A percentile compares a stretch with the other conserved stretches of the same genome.
Conservation (phyloP, 2,113 vertebrate species). For the Toxostoma redivivum region DNA sequence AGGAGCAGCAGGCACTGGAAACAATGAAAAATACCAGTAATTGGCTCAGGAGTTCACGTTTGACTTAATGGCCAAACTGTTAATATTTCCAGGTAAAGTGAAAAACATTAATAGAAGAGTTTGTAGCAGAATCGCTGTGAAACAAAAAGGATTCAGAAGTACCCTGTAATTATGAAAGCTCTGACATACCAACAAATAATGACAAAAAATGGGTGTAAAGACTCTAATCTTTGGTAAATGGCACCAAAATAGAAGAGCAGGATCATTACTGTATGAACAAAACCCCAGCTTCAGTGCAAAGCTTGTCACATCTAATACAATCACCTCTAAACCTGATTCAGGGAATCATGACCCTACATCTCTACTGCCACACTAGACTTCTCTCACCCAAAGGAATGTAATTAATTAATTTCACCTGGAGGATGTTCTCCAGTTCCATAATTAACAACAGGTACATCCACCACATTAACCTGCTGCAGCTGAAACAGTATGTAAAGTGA, state of each 20-base stretch:
- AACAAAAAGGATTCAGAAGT: background rate
- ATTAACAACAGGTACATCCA: constrained; percentile 55
- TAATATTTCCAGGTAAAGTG: background rate
- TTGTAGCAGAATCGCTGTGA: background rate
- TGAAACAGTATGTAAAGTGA: background rate
- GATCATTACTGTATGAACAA: background rate
- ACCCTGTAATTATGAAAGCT: background rate
- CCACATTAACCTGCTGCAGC: background rate
- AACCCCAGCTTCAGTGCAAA: constrained; percentile 13
- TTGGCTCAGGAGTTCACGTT: background rate
- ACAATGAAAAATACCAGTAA: background rate
- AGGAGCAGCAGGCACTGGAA: background rate
- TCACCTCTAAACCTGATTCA: constrained; percentile 28
- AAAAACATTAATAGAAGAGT: background rate
- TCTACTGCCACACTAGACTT: constrained; percentile 31
- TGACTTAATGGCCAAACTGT: background rate
- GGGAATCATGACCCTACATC: constrained; percentile 49
- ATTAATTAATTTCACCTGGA: constrained; percentile 65
- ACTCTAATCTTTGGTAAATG: constrained; percentile 1
- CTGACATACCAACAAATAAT: background rate
- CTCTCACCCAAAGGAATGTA: constrained; percentile 28
- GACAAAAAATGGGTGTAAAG: background rate
- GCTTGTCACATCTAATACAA: constrained; percentile 54
- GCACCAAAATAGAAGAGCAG: background rate
- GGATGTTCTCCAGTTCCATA: constrained; percentile 42